These are phyloP conservation scores for Catalaphyllia jardinei DNA, from an alignment of 64 coral and sea anemone genomes.

Conservation along the genomic window DNA sequence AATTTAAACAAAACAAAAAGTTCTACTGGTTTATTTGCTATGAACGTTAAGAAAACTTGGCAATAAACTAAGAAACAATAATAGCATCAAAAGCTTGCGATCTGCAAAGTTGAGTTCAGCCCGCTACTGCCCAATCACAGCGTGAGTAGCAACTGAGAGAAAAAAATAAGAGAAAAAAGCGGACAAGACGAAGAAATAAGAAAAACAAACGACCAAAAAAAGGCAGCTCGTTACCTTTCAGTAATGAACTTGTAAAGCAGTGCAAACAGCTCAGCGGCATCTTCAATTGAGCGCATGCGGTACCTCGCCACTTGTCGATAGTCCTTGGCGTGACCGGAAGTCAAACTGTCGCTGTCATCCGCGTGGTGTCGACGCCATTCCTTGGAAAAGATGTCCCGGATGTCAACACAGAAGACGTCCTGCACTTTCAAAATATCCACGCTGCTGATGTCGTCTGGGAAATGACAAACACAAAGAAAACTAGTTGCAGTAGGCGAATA, in stretches of 20 bases:
- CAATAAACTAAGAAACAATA: no score
- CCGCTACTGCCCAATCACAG: no score
- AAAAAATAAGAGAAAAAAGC: neutral
- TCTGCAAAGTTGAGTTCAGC: no score
- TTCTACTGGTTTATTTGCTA: no score
- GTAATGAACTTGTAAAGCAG: constrained; percentile 92
- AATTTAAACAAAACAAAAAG: no score
- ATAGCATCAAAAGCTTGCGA: no score
- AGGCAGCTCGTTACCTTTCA: constrained; percentile 55
- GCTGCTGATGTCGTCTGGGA: constrained; percentile 86
- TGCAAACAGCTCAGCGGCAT: constrained; percentile 93
- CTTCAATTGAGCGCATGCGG: constrained; percentile 90
- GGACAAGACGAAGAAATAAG: neutral
- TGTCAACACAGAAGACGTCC: constrained; percentile 77
- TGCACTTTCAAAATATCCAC: constrained; percentile 86
- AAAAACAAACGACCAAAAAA: neutral
- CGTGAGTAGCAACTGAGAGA: neutral
- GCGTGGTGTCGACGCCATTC: constrained; percentile 84
- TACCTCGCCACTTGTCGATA: constrained; percentile 91
- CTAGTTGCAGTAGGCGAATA: no score
- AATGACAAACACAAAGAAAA: neutral
- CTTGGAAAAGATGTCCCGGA: constrained; percentile 83
- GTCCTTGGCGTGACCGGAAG: constrained; percentile 24
- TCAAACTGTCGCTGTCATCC: constrained; percentile 3
- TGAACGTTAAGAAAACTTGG: no score